Base-by-base conservation (phyloP, 2,888 invertebrate genomes). In the Brachynemurus nebulosus region DNA sequence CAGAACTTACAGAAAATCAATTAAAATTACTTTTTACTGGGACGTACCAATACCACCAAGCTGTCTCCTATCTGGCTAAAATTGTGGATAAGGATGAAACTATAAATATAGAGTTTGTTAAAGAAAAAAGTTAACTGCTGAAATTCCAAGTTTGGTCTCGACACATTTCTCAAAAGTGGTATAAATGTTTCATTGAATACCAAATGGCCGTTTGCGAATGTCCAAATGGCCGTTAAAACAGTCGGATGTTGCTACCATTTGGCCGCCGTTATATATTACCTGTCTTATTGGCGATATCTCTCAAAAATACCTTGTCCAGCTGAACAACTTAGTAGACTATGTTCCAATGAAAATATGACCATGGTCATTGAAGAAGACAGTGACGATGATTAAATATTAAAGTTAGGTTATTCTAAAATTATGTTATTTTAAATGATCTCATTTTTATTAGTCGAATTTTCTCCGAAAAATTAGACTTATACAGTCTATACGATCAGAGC, bases 1-100 rank as follows among this genome's bases (percentile, higher is more conserved):
- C 36, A 14, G 12, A 41, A 36, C n/a, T 41, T 11, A 33, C 25
- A 17, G 34, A 37, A 17, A 12, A 41, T 17, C 14, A 41, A 9
- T 17, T 41, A 8, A 36, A 41, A 16, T 11, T 41, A n/a, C 21
- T 41, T 35, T 41, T 41, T 17, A 33, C 30, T 14, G 41, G 41
- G 11, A 12, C 41, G 19, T 41, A 41, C 33, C 41, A 41, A 16
- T 17, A 38, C 8, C 8, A 11, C 8, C 41, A 41, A 36, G 12
- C 41, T 12, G 27, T 49, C 8, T 49, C 41, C 2, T 49, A 49
- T 37, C 19, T 49, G 12, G 44, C 43, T 1, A 44, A 49, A 40
- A 43, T 49, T n/a, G 17, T 48, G 19, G 20, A 40, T 19, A 38
- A 36, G 9, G n/a, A 47, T 2, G 27, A 41, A 40, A 16, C 16